Conservation (phyloP, 2,113 vertebrate genomes). For the Colius striatus region DNA sequence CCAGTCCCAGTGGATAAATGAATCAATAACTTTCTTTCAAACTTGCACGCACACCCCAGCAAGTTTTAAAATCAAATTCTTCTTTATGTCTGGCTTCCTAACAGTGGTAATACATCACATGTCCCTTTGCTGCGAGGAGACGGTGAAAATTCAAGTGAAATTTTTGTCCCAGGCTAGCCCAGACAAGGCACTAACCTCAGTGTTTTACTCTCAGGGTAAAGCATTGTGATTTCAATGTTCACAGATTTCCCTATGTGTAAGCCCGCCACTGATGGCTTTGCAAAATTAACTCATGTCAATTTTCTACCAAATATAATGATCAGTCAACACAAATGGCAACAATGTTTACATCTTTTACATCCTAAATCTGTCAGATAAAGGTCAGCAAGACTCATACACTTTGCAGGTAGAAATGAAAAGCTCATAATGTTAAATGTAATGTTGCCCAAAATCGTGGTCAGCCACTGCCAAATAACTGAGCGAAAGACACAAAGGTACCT, state of each 20-base stretch:
- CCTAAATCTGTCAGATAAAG: neutral
- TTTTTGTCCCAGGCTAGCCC: neutral
- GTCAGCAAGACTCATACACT: neutral
- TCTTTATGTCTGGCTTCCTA: neutral
- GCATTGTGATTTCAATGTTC: rapidly evolving
- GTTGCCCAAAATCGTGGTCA: neutral
- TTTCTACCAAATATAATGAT: neutral
- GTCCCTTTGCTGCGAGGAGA: neutral
- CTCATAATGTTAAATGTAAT: neutral
- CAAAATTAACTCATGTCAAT: neutral
- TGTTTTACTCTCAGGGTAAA: neutral
- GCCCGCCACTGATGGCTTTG: neutral
- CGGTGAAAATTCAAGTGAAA: neutral
- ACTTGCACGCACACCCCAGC: neutral
- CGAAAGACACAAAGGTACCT: rapidly evolving
- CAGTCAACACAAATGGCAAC: neutral
- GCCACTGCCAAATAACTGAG: neutral
- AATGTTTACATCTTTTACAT: neutral
- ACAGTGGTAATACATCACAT: neutral
- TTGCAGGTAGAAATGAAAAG: neutral
- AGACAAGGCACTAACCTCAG: neutral
- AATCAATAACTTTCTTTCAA: neutral
- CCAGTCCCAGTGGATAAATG: neutral
- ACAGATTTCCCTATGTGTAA: neutral
- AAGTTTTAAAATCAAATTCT: slow-evolving; percentile 4